Conservation (phyloP, 2,113 vertebrate species). For the Aviceda subcristata region DNA sequence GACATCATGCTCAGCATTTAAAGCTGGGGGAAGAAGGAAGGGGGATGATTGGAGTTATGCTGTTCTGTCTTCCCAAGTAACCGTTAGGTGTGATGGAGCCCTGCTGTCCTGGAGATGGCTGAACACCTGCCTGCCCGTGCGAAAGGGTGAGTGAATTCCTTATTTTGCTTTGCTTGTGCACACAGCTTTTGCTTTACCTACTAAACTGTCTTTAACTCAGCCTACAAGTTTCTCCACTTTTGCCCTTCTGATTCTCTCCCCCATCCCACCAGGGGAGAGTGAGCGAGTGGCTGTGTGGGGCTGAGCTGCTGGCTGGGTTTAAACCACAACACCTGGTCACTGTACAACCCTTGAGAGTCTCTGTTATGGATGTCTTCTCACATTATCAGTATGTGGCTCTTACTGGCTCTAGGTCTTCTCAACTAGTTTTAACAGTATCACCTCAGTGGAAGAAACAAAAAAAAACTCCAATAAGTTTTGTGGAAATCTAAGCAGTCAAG, state of each 20-base stretch:
- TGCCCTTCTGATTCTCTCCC: background rate
- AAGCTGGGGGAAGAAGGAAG: background rate
- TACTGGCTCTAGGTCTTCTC: background rate
- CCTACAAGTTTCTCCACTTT: background rate
- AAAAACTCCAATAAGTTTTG: background rate
- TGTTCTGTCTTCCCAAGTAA: background rate
- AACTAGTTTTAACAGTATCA: background rate
- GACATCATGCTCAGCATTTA: fast-evolving
- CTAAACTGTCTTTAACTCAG: background rate
- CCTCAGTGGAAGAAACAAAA: background rate
- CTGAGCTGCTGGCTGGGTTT: background rate
- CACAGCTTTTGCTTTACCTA: background rate
- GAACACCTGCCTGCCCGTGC: background rate
- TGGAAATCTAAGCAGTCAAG: background rate
- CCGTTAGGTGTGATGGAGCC: fast-evolving
- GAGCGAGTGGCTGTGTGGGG: fast-evolving
- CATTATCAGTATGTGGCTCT: background rate
- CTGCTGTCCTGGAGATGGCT: background rate
- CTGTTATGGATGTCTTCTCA: background rate
- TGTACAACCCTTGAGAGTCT: background rate
- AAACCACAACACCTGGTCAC: fast-evolving
- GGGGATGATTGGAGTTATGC: fast-evolving
- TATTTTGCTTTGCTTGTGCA: background rate
- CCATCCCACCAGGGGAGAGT: fast-evolving
- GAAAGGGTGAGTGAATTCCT: background rate